phyloP scores from a whole-genome alignment of 2,113 vertebrate species.

The Centropristis striata region DNA sequence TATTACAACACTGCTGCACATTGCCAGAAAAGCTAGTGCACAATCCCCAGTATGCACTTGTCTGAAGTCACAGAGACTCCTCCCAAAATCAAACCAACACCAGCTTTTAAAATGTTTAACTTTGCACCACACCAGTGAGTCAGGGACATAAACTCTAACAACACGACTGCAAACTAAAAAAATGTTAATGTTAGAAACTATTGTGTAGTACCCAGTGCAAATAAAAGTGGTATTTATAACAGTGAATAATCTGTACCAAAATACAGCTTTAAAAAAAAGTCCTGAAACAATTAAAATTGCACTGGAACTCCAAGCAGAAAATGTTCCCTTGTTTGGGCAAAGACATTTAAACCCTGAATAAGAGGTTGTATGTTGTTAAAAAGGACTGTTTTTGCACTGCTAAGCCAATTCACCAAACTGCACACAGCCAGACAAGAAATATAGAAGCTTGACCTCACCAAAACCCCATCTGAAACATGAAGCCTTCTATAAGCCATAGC shows the following conservation, averaged over 20 bases:
- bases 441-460: slow-evolving; percentile 58
- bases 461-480: slow-evolving; percentile 65
- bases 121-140: neutral
- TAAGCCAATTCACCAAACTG: neutral
- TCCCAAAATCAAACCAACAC: slow-evolving; percentile 23
- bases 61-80: slow-evolving; percentile 17
- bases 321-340: neutral
- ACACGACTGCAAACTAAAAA: neutral
- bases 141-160: slow-evolving; percentile 1
- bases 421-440: slow-evolving; percentile 41
- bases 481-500: slow-evolving; percentile 53
- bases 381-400: slow-evolving; percentile 1
- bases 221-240: neutral
- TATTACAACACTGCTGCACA: slow-evolving; percentile 27
- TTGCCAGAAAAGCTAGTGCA: slow-evolving; percentile 27
- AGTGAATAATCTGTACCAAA: neutral
- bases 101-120: slow-evolving; percentile 17
- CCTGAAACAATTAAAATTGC: neutral
- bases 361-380: slow-evolving; percentile 3
- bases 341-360: slow-evolving; percentile 1
- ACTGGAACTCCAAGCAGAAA: neutral
- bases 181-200: neutral
- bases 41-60: slow-evolving; percentile 11
- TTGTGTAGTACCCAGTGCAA: neutral
- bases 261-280: neutral